Evolutionary conservation across 2,113 vertebrate species (phyloP).

Genomic region (Heterochromis multidens): DNA sequence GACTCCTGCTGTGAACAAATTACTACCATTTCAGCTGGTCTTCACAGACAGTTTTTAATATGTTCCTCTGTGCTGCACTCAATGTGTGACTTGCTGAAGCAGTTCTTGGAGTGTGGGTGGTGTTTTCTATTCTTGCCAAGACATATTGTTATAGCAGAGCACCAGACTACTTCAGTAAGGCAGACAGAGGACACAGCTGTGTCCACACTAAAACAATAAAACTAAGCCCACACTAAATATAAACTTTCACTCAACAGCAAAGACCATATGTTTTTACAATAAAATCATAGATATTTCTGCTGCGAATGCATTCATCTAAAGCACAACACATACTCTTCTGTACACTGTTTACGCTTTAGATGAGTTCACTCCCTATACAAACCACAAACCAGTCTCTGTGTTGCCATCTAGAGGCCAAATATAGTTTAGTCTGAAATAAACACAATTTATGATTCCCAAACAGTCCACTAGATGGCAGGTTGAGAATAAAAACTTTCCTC

Average conservation of each 20-base stretch:
- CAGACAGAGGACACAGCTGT: constrained; percentile 11
- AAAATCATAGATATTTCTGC: not conserved
- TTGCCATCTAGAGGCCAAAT: constrained; percentile 11
- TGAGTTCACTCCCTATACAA: not conserved
- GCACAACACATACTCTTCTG: not conserved
- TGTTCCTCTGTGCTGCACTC: not conserved
- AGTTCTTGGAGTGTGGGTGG: constrained; percentile 9
- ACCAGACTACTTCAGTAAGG: not conserved
- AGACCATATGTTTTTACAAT: not conserved
- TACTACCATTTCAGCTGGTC: not conserved
- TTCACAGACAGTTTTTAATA: not conserved
- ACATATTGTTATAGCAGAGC: constrained; percentile 2
- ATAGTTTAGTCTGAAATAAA: not conserved
- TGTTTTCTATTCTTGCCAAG: constrained; percentile 14
- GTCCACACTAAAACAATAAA: not conserved
- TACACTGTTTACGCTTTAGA: not conserved
- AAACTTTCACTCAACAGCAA: not conserved
- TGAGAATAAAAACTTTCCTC: not conserved
- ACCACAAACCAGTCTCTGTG: not conserved
- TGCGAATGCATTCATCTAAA: not conserved
- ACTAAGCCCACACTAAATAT: not conserved
- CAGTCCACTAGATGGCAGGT: constrained; percentile 43
- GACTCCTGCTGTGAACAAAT: not conserved
- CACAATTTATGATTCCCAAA: not conserved
- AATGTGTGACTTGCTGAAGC: not conserved